Evolutionary conservation across 2,113 vertebrate species (phyloP).

Genomic region (Merops nubicus): DNA sequence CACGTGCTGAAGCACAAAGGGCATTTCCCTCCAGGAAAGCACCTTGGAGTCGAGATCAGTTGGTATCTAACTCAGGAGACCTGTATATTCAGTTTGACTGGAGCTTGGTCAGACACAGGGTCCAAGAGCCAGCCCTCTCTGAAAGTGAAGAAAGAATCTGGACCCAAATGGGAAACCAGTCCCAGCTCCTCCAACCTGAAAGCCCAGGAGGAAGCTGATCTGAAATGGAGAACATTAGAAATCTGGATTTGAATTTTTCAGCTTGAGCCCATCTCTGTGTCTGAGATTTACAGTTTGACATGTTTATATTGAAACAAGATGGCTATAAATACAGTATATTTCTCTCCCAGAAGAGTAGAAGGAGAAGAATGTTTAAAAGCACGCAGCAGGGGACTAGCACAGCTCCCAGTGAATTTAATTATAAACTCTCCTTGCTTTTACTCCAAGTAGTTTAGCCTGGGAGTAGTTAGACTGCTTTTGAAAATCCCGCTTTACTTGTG

Average conservation of each 20-base stretch:
- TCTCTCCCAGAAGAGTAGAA: slow-evolving; percentile 30
- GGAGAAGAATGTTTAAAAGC: slow-evolving; percentile 53
- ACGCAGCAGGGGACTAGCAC: slow-evolving; percentile 53
- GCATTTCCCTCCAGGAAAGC: rapidly evolving
- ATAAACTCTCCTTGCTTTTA: slow-evolving; percentile 34
- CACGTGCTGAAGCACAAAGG: neutral
- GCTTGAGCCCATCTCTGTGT: slow-evolving; percentile 20
- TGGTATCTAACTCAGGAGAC: neutral
- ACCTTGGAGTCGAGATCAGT: neutral
- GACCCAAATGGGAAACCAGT: neutral
- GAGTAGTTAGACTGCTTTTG: slow-evolving; percentile 52
- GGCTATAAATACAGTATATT: slow-evolving; percentile 55
- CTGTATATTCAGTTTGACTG: neutral
- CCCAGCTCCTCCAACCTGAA: neutral
- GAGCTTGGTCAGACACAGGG: neutral
- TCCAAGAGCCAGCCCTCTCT: neutral
- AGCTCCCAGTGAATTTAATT: slow-evolving; percentile 56
- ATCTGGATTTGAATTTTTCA: slow-evolving; percentile 41
- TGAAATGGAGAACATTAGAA: neutral
- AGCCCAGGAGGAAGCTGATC: neutral
- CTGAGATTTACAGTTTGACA: slow-evolving; percentile 63
- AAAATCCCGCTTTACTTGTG: slow-evolving; percentile 48
- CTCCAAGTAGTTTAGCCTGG: slow-evolving; percentile 25
- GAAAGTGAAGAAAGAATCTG: rapidly evolving
- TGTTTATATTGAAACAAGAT: slow-evolving; percentile 68